Percentiles rank a stretch among this genome's conserved stretches.
These are phyloP conservation scores for Lepidocolaptes lacrymiger DNA, from an alignment of 2,797 vertebrate species.

Conservation along the genomic window DNA sequence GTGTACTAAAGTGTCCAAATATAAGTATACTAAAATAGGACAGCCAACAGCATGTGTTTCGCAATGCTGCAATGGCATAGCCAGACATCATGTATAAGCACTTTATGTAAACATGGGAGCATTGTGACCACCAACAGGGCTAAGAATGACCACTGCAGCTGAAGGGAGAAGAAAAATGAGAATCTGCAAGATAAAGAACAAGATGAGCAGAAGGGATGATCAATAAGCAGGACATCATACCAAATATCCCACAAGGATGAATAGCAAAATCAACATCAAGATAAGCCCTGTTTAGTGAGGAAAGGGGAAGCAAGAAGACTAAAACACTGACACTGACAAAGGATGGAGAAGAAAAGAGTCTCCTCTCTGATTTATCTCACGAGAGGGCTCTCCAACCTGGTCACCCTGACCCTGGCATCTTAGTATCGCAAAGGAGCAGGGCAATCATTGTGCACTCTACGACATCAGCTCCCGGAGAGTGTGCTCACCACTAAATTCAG, in stretches of 20 bases:
- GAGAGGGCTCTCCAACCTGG: neutral
- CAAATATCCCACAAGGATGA: neutral
- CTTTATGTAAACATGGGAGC: neutral
- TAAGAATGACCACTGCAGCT: neutral
- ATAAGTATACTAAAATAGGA: neutral
- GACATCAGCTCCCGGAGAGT: accelerated
- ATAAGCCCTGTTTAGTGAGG: neutral
- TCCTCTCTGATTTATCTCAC: neutral
- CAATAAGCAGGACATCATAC: neutral
- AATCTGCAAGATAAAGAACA: neutral
- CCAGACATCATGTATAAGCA: neutral
- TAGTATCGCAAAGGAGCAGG: neutral
- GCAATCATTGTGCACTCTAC: accelerated
- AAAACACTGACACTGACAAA: neutral
- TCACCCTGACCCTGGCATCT: neutral
- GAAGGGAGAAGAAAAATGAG: neutral
- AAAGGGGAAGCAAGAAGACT: neutral
- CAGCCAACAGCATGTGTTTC: neutral
- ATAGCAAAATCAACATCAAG: neutral
- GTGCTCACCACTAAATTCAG: neutral
- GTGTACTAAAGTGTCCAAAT: neutral
- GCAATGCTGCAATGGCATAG: neutral
- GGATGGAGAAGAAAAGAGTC: neutral
- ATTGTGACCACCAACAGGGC: neutral
- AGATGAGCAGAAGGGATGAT: neutral